These are phyloP conservation scores for Megaptera novaeangliae DNA, from an alignment of 2,113 vertebrate genomes.

Conservation along the genomic window DNA sequence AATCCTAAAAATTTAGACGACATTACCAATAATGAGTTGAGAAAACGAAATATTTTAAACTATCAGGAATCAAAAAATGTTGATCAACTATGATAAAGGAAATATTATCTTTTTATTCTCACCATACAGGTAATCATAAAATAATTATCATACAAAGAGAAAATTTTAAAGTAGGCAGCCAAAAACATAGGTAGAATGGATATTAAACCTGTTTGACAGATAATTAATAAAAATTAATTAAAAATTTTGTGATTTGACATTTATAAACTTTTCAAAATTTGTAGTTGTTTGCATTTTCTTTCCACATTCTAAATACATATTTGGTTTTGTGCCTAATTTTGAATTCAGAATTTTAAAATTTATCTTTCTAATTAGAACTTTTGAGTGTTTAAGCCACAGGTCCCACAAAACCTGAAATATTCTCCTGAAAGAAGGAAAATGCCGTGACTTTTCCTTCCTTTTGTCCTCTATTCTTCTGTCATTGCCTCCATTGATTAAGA, in stretches of 20 bases:
- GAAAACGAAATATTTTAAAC: neutral
- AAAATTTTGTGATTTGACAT: neutral
- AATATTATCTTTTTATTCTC: neutral
- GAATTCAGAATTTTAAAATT: neutral
- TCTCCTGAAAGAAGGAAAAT: neutral
- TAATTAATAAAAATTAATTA: neutral
- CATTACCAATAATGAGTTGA: neutral
- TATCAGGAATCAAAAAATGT: neutral
- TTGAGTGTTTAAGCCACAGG: neutral
- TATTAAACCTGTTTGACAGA: neutral
- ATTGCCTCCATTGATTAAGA: neutral
- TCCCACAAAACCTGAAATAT: neutral
- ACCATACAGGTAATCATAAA: neutral
- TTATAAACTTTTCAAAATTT: neutral
- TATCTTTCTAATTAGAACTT: neutral
- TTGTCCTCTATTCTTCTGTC: too few species aligned
- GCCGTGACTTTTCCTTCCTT: neutral
- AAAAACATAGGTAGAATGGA: neutral
- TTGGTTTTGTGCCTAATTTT: neutral
- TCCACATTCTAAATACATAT: neutral
- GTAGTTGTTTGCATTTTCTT: neutral
- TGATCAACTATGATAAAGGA: neutral
- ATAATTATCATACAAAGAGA: neutral
- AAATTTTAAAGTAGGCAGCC: neutral
- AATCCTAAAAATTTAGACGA: neutral